A percentile compares a stretch with the other conserved stretches of the same genome.
Conservation (phyloP, 1,140 invertebrate genomes). For the Laodelphax striatellus region DNA sequence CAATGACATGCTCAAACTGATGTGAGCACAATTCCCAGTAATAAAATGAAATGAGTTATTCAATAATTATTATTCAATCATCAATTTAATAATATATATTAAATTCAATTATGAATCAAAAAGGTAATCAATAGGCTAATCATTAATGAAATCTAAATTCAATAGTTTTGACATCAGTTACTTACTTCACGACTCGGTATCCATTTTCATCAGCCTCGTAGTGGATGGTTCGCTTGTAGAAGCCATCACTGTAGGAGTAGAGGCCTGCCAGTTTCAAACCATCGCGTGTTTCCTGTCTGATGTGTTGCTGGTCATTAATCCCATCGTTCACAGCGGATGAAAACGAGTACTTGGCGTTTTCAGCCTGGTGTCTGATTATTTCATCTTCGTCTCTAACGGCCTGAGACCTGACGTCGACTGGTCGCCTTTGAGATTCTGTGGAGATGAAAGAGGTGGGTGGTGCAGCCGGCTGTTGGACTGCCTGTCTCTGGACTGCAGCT, state of each 20-base stretch:
- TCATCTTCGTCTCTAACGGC: neutral
- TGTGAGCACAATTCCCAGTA: too few species aligned
- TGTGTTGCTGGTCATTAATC: constrained; percentile 36
- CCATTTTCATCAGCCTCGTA: constrained; percentile 46
- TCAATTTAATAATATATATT: neutral
- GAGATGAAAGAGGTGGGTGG: neutral
- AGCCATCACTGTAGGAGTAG: constrained; percentile 46
- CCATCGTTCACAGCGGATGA: constrained; percentile 34
- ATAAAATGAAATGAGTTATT: too few species aligned
- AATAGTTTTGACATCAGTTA: neutral
- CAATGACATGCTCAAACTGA: too few species aligned
- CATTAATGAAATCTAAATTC: too few species aligned
- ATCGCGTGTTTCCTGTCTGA: constrained; percentile 37
- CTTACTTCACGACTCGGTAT: constrained; percentile 40
- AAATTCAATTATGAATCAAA: too few species aligned
- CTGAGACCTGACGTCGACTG: neutral
- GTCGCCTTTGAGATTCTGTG: neutral
- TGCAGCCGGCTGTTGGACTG: neutral
- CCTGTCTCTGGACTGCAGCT: neutral
- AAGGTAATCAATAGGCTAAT: too few species aligned
- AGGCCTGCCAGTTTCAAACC: constrained; percentile 36
- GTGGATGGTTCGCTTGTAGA: constrained; percentile 36
- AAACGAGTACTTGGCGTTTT: constrained; percentile 36
- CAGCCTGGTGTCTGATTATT: constrained; percentile 20
- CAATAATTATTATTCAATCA: too few species aligned